These are phyloP conservation scores for Oceanodroma leucorhoa DNA, from an alignment of 2,797 vertebrate genomes.

Conservation along the genomic window DNA sequence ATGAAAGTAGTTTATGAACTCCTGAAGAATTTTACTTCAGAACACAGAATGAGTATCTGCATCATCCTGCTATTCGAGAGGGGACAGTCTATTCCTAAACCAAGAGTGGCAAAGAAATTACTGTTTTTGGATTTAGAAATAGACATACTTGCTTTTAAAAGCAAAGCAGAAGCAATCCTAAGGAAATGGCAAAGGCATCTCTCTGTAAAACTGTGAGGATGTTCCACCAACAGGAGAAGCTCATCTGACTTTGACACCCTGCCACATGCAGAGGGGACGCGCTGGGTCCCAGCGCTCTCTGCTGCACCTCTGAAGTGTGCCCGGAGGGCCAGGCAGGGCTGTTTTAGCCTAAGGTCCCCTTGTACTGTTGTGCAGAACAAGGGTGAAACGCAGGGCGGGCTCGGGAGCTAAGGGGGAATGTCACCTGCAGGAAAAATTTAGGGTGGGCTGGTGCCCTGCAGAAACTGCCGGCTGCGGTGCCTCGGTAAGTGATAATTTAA, in stretches of 20 bases:
- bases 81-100: not conserved
- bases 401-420: not conserved
- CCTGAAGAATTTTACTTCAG: not conserved
- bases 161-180: not conserved
- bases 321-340: not conserved
- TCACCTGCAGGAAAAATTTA: not conserved
- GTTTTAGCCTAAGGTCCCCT: not conserved
- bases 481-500: not conserved
- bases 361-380: not conserved
- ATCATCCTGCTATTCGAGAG: not conserved
- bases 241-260: not conserved
- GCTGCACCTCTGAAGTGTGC: not conserved
- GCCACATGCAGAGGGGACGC: accelerated
- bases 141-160: not conserved
- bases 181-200: not conserved
- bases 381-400: not conserved
- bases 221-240: not conserved
- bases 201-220: not conserved
- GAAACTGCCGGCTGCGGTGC: not conserved
- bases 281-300: not conserved
- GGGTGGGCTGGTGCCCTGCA: not conserved
- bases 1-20: not conserved
- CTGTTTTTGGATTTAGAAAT: not conserved
- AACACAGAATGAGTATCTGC: not conserved
- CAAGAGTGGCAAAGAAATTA: not conserved